Evolutionary conservation across 2,888 invertebrate species (phyloP), one percentile per base, ranked within the genome.

Genomic region (Aricia artaxerxes): DNA sequence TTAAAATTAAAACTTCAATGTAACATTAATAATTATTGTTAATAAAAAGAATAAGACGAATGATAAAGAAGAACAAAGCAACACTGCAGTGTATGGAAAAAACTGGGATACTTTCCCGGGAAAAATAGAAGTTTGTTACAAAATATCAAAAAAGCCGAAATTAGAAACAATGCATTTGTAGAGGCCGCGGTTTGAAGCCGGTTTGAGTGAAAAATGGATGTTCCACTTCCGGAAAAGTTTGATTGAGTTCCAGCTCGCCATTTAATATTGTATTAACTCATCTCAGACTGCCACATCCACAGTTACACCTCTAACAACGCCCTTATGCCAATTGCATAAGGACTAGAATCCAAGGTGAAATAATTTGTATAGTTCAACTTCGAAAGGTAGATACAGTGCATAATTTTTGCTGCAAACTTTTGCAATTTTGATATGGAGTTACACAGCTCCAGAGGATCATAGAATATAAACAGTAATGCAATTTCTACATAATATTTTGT

Each of bases 201-300:
- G 49, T 79, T 79, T 61, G 44, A 38, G 69, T 76, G 76, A 79
- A 79, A 79, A 79, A 79, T 79, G 69, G 81, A 84, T 84, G 85
- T 83, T 86, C 84, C 83, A 82, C 76, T 60, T 79, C 78, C 72
- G 80, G 81, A 80, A 86, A 89, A 90, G 85, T 89, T 89, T 88
- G 87, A 89, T 89, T 86, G 85, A 57, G 76, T 76, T 76, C 49
- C 76, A 76, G 35, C 76, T 53, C 11, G 5, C 76, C 53, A 57
- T 76, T 76, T 76, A 76, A 76, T 76, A 53, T 76, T 76, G 31
- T 53, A 76, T 57, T 53, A 76, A 11, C 76, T 76, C 76, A 76
- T 76, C 76, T 35, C 76, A 6, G 76, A 53, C 35, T 76, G 76
- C 13, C 4, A 76, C 57, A 53, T 31, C 31, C 16, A 57, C 57